Evolutionary conservation across 2,113 vertebrate genomes (phyloP), one percentile per base, ranked within the genome.

Genomic region (Ciconia stormi): DNA sequence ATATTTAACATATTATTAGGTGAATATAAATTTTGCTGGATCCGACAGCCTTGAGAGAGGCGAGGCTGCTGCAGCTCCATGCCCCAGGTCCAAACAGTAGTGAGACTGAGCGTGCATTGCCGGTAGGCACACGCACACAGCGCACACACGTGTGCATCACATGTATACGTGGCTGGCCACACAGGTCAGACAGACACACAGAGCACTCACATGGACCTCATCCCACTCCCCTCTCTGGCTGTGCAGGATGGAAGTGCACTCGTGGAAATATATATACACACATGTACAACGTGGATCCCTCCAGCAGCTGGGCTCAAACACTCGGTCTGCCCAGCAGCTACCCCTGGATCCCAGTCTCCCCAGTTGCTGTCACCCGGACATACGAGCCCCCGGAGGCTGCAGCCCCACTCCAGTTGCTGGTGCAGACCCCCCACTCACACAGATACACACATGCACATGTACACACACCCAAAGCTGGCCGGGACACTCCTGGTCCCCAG

Each of bases 101-200:
- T 0, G 1, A 49, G 47, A 32, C 50, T 25, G 66, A 70, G 4
- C 6, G 4, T 1, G 16, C 25, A 8, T 50, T 59, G 15, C 29
- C 63, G 38, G n/a, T 23, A 16, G 61, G 42, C 29, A 62, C 12
- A 25, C 0, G 2, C 16, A 4, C 27, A 62, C 32, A 29, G 25
- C 7, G 30, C 36, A 59, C 58, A 38, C 13, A 30, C 6, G 19
- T 3, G 7, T 42, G 20, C 21, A 47, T 34, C 55, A 12, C 40
- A 21, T 0, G 2, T 4, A 38, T 14, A 20, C 0, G 0, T 6
- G 32, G 4, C n/a, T 67, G 65, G 23, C 20, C 32, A 11, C 14
- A 13, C 5, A 36, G 23, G 38, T 23, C 50, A 49, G 25, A 21
- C 20, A 61, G 47, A 14, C 49, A 47, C 23, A 40, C 22, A 30